Base-by-base conservation (phyloP, 2,113 vertebrate species). In the Oreochromis tanganicae region DNA sequence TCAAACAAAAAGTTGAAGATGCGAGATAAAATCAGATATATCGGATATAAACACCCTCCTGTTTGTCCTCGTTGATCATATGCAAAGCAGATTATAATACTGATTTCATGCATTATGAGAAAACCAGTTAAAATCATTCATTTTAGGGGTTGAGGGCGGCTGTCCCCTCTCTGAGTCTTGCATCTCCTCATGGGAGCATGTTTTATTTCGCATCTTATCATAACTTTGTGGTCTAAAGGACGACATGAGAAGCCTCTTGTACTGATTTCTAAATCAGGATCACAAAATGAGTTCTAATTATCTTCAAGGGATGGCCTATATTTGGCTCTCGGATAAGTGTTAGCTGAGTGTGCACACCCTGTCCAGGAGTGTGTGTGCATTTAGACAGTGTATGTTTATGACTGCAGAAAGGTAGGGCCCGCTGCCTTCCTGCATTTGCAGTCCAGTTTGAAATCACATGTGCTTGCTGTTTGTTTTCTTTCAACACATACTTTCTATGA, bases 271-370 rank as follows among this genome's bases (percentile, higher is more conserved):
- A 84, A 88, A 90, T 88, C 16, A 5, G 81, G 84, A 83, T 36
- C 24, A 48, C 54, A 82, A 55, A 85, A 83, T 32, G 68, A 71
- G 80, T 81, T 78, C 87, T 86, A 88, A 93, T 92, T 94, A 89
- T 90, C 86, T 21, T 85, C 80, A 80, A 54, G 9, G 36, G 38
- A 46, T 83, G 85, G 80, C 88, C 92, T 92, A 92, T 91, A 92
- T 94, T 91, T 89, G 79, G 63, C 41, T 85, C 66, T 85, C 57
- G 48, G 82, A 55, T 81, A 21, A 75, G 71, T 43, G 59, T 79
- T 82, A 59, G 7, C 11, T 78, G 43, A 50, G 73, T 78, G 73
- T 75, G 43, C 24, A 48, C 41, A 46, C 68, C 2, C 2, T 41
- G 80, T 17, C 29, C 48, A 84, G 82, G 17, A 32, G 73, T 52